Conservation (phyloP, 37 sponge, comb jelly and placozoan species). For the Dysidea cf. avara region DNA sequence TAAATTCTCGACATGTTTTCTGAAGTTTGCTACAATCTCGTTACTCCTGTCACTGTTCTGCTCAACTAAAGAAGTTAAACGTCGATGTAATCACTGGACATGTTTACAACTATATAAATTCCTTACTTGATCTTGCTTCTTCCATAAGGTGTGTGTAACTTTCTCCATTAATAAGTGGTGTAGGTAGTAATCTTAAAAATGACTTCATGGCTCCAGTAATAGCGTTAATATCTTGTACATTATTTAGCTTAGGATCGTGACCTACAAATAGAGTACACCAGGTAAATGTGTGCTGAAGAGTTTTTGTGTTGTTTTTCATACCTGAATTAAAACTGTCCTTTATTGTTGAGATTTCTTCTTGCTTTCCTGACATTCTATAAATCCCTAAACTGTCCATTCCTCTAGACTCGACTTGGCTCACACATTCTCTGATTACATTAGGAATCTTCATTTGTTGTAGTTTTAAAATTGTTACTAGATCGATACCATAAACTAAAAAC, state of each 20-base stretch:
- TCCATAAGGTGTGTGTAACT: no score
- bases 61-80: no score
- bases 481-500: constrained; percentile 68
- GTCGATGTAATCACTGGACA: no score
- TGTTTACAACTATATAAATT: no score
- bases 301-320: constrained; percentile 2
- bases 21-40: no score
- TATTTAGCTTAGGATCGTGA: constrained; percentile 38
- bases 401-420: constrained; percentile 43
- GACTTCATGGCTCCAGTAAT: constrained; percentile 68
- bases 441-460: constrained; percentile 53
- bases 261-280: constrained; percentile 37
- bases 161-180: constrained; percentile 29
- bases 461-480: constrained; percentile 52
- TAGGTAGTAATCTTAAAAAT: constrained; percentile 71
- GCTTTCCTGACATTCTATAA: constrained; percentile 67
- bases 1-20: constrained; percentile 26
- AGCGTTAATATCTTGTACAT: constrained; percentile 44
- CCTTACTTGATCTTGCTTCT: no score
- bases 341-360: constrained; percentile 35
- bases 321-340: constrained; percentile 70
- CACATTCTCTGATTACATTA: constrained; percentile 33
- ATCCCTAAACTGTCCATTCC: constrained; percentile 44
- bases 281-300: no score
- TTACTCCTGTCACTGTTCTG: no score